Evolutionary conservation across 2,113 vertebrate species (phyloP).

Genomic region (Hippoglossus stenolepis): DNA sequence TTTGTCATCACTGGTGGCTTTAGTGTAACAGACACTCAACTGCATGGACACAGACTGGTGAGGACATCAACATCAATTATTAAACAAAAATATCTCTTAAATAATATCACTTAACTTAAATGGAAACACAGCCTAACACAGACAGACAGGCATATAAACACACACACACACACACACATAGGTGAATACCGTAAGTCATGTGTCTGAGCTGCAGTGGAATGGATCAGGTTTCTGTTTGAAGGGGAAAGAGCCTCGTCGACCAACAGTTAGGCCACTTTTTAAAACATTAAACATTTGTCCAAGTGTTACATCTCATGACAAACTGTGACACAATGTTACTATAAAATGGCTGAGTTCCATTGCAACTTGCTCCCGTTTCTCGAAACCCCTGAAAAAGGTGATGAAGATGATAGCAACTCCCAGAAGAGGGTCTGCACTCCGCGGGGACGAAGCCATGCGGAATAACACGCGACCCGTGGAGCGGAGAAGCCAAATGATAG

Average conservation of each 20-base stretch:
- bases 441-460: not conserved
- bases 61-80: constrained; percentile 50
- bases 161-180: constrained; percentile 11
- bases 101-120: constrained; percentile 33
- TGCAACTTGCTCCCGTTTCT: constrained; percentile 43
- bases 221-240: constrained; percentile 19
- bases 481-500: constrained; percentile 20
- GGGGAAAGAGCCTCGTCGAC: constrained; percentile 21
- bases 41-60: constrained; percentile 41
- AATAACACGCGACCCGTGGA: constrained; percentile 14
- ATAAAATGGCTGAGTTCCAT: constrained; percentile 51
- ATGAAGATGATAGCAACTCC: constrained; percentile 11
- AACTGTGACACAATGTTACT: constrained; percentile 23
- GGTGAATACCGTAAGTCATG: constrained; percentile 36
- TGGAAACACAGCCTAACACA: constrained; percentile 24
- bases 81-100: constrained; percentile 37
- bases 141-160: constrained; percentile 6
- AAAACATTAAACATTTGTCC: constrained; percentile 41
- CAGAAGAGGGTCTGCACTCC: constrained; percentile 23
- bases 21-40: constrained; percentile 47
- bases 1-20: constrained; percentile 32
- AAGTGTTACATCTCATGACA: constrained; percentile 28
- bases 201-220: constrained; percentile 36
- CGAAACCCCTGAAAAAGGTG: constrained; percentile 35
- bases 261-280: constrained; percentile 38